Base-by-base conservation (phyloP, 2,113 vertebrate species). In the Chamaea fasciata region DNA sequence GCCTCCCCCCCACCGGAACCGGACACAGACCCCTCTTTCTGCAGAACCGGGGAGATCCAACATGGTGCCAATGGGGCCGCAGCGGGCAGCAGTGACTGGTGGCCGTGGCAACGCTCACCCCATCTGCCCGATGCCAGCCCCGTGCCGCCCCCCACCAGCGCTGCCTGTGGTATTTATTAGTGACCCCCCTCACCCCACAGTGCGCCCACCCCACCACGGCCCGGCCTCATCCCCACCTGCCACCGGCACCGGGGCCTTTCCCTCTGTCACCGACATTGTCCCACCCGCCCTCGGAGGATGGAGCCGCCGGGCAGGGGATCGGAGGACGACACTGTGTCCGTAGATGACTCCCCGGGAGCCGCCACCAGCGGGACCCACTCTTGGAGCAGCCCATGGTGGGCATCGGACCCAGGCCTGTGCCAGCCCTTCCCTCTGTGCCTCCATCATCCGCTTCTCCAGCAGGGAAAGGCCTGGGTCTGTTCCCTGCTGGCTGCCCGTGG, bases 91-190 rank as follows among this genome's bases (percentile, higher is more conserved):
- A 23, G 15, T 7, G 6, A 79, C 15, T 5, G 15, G 22, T 7
- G 50, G 74, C 84, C 14, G 9, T 5, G 33, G 82, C 57, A 4
- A 42, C 4, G 6, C 87, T 90, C 16, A 3, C 49, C 74, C 64
- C 44, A 0, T 2, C 86, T 42, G 74, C 83, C 41, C 31, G 7
- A n/a, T 55, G 12, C 64, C 84, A 31, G 21, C 83, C 76, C 93
- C 7, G 6, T 7, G 20, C 67, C 4, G 12, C 64, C 64, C 41
- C 74, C 90, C 73, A 55, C 69, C 85, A 73, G 89, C 21, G 71
- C 94, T 62, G 92, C 90, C 91, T 60, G 65, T 83, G 77, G 44
- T 91, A 92, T 96, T 96, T 92, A 96, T 91, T 85, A 85, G 81
- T 90, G 75, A 70, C 39, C 31, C 83, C 78, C 77, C 65, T 10